These are phyloP conservation scores for Bombus consobrinus DNA, from an alignment of 1,140 invertebrate genomes.

Conservation along the genomic window DNA sequence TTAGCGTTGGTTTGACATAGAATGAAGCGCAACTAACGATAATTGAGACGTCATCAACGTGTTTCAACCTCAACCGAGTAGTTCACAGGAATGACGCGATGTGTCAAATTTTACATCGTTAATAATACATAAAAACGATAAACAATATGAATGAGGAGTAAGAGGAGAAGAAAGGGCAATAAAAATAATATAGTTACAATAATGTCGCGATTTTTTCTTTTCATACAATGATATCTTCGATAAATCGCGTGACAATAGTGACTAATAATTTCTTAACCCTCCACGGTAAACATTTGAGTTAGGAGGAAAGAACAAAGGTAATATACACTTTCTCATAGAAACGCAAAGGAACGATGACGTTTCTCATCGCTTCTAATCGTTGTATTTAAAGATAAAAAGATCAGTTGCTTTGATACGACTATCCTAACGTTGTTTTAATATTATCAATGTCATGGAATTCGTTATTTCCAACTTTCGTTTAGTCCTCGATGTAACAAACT, in stretches of 20 bases:
- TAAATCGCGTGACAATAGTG: background rate
- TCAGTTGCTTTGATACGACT: background rate
- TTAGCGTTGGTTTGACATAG: conserved; percentile 5
- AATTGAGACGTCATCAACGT: conserved; percentile 41
- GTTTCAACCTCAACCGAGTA: conserved; percentile 2
- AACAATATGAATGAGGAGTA: background rate
- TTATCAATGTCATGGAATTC: background rate
- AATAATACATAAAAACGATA: background rate
- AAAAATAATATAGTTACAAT: background rate
- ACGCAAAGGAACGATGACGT: background rate
- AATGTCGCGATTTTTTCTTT: background rate
- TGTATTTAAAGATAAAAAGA: background rate
- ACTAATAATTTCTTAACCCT: background rate
- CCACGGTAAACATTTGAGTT: too few relatives aligned
- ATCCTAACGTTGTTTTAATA: background rate
- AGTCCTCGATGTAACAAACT: too few relatives aligned
- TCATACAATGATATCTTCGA: conserved; percentile 25
- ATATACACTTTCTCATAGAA: background rate
- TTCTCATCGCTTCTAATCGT: background rate
- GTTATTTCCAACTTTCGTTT: background rate
- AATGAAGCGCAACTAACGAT: conserved; percentile 29
- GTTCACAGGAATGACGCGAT: conserved; percentile 17
- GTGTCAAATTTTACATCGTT: background rate
- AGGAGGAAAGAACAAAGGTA: conserved; percentile 16
- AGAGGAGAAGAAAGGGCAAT: background rate